These are phyloP conservation scores for Pseudomyrmex concolor DNA, from an alignment of 1,140 invertebrate species.

Conservation along the genomic window DNA sequence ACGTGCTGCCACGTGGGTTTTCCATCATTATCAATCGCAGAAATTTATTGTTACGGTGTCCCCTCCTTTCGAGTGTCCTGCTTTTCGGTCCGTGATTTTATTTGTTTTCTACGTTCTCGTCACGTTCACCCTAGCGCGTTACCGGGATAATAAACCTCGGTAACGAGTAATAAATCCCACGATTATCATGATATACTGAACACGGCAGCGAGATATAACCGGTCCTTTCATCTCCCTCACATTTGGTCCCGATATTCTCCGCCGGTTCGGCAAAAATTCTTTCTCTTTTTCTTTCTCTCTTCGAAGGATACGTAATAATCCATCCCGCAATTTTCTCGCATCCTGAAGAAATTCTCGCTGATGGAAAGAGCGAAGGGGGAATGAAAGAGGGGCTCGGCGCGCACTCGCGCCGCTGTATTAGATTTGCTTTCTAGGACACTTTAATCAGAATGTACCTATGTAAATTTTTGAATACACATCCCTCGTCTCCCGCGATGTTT, in stretches of 20 bases:
- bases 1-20: background rate
- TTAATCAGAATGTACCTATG: slow-evolving; percentile 86
- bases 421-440: slow-evolving; percentile 85
- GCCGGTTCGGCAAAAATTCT: slow-evolving; percentile 61
- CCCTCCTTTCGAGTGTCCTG: slow-evolving; percentile 33
- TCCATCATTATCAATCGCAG: slow-evolving; percentile 46
- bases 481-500: slow-evolving; percentile 83
- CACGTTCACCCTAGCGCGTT: slow-evolving; percentile 49
- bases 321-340: slow-evolving; percentile 50
- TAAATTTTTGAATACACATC: slow-evolving; percentile 86
- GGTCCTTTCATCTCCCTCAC: slow-evolving; percentile 55
- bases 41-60: slow-evolving; percentile 33
- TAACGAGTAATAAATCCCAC: slow-evolving; percentile 67
- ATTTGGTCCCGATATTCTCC: slow-evolving; percentile 60
- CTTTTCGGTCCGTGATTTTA: slow-evolving; percentile 46
- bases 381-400: slow-evolving; percentile 12
- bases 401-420: slow-evolving; percentile 79
- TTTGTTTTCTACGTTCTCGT: slow-evolving; percentile 55
- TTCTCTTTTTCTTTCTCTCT: background rate
- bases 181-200: slow-evolving; percentile 69
- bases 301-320: slow-evolving; percentile 73
- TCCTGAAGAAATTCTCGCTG: background rate
- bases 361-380: slow-evolving; percentile 18
- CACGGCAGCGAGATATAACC: slow-evolving; percentile 45
- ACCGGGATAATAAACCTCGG: slow-evolving; percentile 55